phyloP scores from a whole-genome alignment of 2,113 vertebrate species.

The Tricholaema leucomelas region DNA sequence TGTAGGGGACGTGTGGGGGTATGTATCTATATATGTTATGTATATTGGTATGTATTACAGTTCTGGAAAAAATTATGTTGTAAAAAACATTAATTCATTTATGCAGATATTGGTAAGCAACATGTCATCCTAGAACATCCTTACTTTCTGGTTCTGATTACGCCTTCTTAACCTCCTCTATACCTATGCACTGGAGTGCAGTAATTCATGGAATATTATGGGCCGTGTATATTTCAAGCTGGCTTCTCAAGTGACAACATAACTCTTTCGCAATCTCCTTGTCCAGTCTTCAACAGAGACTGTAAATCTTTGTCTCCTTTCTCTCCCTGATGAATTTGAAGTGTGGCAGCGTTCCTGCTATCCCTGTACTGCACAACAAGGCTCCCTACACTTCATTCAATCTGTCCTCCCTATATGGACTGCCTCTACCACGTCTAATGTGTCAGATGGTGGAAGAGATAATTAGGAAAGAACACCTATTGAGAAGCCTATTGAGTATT shows the following conservation, averaged over 20 bases:
- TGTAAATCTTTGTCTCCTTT: constrained; percentile 43
- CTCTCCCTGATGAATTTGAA: background rate
- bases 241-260: constrained; percentile 55
- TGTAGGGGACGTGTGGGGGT: background rate
- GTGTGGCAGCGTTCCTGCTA: background rate
- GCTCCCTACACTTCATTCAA: background rate
- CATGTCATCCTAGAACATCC: constrained; percentile 27
- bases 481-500: background rate
- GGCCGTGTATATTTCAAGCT: constrained; percentile 12
- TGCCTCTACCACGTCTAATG: background rate
- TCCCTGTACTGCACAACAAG: background rate
- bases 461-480: background rate
- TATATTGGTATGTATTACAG: background rate
- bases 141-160: constrained; percentile 68
- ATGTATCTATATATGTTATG: background rate
- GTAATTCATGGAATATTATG: constrained; percentile 58
- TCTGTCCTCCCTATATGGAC: background rate
- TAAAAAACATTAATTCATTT: background rate
- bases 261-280: constrained; percentile 46
- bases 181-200: constrained; percentile 29
- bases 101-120: constrained; percentile 49
- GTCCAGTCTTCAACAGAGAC: constrained; percentile 22
- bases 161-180: constrained; percentile 51
- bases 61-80: background rate
- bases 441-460: background rate